Base-by-base conservation (phyloP, 2,888 invertebrate genomes). In the Andrena flavipes region DNA sequence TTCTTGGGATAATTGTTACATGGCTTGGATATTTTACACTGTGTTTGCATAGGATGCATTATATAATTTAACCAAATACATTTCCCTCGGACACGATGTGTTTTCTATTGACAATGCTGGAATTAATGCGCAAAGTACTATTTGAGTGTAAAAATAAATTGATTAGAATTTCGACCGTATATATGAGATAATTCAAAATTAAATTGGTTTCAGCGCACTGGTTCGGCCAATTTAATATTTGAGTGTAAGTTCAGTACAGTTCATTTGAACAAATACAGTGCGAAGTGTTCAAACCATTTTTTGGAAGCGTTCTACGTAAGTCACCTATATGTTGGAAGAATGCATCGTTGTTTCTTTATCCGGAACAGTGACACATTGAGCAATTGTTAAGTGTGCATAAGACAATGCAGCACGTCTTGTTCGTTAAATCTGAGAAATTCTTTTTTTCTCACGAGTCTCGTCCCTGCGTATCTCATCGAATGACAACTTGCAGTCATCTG, bases 361-460 rank as follows among this genome's bases (percentile, higher is more conserved):
- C 71, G 84, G 42, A 86, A 80, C 69, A 64, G 74, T 67, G 64
- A 76, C 81, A 74, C 68, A 74, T 76, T 76, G 83, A 85, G 73
- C 82, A 83, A 87, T 86, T 81, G 68, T 86, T 88, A 80, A 87
- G 59, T 79, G 35, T 64, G 81, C 75, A 84, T 77, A 78, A 42
- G 65, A 79, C 35, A 69, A 79, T 73, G 74, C 54, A 74, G 68
- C 67, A 73, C 80, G 63, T 84, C 62, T 51, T 81, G 30, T 84
- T 64, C 74, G 69, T 80, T 83, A 83, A 85, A 85, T 83, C 81
- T 84, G 63, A 26, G 54, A 84, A 49, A 80, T 48, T 77, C 64
- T 49, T n/a, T 65, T 49, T n/a, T 65, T 80, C 48, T 71, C 48
- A 48, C 30, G 59, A 62, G 71, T 78, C 75, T 85, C 56, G 73